phyloP scores from a whole-genome alignment of 2,113 vertebrate genomes.

The Vulpes vulpes region DNA sequence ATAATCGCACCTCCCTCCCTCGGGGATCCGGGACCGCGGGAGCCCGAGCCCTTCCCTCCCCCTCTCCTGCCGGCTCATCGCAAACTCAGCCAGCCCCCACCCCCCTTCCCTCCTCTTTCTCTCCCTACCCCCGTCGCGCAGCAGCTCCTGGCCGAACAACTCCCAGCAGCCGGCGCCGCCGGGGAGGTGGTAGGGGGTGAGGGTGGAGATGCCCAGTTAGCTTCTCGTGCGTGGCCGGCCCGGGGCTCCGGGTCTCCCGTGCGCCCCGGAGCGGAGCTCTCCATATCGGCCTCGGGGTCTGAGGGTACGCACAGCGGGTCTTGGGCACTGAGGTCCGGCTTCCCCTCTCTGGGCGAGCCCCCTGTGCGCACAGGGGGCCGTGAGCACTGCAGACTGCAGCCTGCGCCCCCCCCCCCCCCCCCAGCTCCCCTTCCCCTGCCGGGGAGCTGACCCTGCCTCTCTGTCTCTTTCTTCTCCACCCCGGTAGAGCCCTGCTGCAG shows the following conservation, averaged over 20 bases:
- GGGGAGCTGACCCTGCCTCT: not conserved
- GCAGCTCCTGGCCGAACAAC: conserved; percentile 69
- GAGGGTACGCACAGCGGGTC: conserved; percentile 25
- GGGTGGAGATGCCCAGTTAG: conserved; percentile 66
- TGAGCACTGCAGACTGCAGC: conserved; percentile 67
- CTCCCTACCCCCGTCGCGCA: conserved; percentile 15
- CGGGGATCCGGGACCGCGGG: conserved; percentile 64
- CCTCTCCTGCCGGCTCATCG: conserved; percentile 71
- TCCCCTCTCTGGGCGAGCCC: not conserved
- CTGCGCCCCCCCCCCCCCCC: rapidly evolving
- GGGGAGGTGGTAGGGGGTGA: conserved; percentile 72
- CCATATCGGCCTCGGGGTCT: not conserved
- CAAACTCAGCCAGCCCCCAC: conserved; percentile 77
- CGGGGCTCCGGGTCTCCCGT: conserved; percentile 51
- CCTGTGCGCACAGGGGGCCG: conserved; percentile 50
- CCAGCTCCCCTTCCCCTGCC: rapidly evolving
- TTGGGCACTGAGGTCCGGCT: conserved; percentile 43
- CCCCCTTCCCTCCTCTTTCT: conserved; percentile 1
- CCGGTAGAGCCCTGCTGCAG: conserved; percentile 91
- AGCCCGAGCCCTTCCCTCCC: conserved; percentile 72
- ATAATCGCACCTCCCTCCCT: conserved; percentile 68
- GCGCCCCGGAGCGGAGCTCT: conserved; percentile 41
- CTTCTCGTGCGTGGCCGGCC: conserved; percentile 63
- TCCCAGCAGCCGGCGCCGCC: conserved; percentile 65
- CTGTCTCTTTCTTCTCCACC: not conserved